Evolutionary conservation across 2,113 vertebrate genomes (phyloP), one percentile per base, ranked within the genome.

Genomic region (Hiodon tergisus): DNA sequence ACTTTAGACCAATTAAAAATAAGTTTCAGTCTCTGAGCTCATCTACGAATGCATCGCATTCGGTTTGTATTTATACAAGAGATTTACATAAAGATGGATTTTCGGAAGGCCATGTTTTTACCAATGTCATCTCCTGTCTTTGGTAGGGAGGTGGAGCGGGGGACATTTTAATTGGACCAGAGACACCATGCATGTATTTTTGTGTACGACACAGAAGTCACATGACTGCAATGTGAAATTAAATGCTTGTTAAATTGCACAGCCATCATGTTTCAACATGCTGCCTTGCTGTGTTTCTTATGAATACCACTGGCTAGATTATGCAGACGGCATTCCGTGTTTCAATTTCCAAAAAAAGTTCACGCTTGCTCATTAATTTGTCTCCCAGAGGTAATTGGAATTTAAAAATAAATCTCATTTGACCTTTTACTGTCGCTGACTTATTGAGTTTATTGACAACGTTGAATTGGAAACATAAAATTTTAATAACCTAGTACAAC

Each of bases 1-100:
- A 51, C 13, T 69, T 62, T 52, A n/a, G 55, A 75, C 57, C 66
- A 69, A 69, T 69, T 69, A 69, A 69, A 75, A 48, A 9, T 48
- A 7, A 9, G 16, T 7, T 31, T 31, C 31, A 31, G 31, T 31
- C 31, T 31, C 31, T 31, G 31, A 31, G 54, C 16, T 31, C 52
- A 46, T 58, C 46, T 59, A n/a, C 17, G 62, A 67, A 67, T 31
- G 54, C 31, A 59, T 57, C 46, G 9, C 13, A 16, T 13, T 47
- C 8, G 13, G n/a, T 50, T 46, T 50, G 60, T 57, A 72, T 66
- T 66, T 66, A 66, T 16, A 47, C 10, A 10, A 11, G 1, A 10
- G 48, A 66, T 4, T 6, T 74, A 63, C 51, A 63, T 67, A 67
- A 63, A n/a, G 31, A 57, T 13, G 6, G 8, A 5, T 74, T 62